Evolutionary conservation across 1,140 invertebrate species (phyloP).

Genomic region (Drosophila bifasciata): DNA sequence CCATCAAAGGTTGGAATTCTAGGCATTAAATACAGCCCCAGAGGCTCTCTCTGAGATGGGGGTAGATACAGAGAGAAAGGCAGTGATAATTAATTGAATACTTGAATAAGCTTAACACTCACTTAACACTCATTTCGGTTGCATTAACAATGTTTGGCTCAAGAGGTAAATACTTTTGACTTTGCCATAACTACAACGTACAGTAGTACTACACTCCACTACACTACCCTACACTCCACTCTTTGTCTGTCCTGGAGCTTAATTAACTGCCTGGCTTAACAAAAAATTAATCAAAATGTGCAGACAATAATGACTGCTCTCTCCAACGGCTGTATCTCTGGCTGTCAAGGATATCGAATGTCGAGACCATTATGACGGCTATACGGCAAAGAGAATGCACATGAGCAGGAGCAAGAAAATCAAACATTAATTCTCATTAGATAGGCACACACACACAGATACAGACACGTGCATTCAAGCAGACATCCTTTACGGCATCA

Average conservation of each 20-base stretch:
- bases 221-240: no score
- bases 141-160: slow-evolving; percentile 13
- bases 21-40: background rate
- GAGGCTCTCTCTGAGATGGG: no score
- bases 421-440: slow-evolving; percentile 73
- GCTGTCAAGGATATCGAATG: slow-evolving; percentile 22
- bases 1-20: slow-evolving; percentile 3
- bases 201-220: background rate
- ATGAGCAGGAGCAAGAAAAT: slow-evolving; percentile 13
- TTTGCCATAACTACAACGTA: slow-evolving; percentile 7
- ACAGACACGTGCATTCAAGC: slow-evolving; percentile 1
- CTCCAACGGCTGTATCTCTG: no score
- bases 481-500: slow-evolving; percentile 7
- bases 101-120: slow-evolving; percentile 40
- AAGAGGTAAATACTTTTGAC: slow-evolving; percentile 11
- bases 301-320: slow-evolving; percentile 17
- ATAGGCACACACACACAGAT: slow-evolving; percentile 15
- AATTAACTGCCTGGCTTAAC: slow-evolving; percentile 52
- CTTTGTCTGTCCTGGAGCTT: slow-evolving; percentile 14
- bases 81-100: slow-evolving; percentile 48
- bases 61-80: background rate
- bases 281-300: slow-evolving; percentile 45
- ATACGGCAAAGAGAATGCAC: slow-evolving; percentile 23
- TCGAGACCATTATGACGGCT: slow-evolving; percentile 27
- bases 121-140: slow-evolving; percentile 27